phyloP scores from a whole-genome alignment of 1,140 invertebrate species.

The Pentalonia nigronervosa region DNA sequence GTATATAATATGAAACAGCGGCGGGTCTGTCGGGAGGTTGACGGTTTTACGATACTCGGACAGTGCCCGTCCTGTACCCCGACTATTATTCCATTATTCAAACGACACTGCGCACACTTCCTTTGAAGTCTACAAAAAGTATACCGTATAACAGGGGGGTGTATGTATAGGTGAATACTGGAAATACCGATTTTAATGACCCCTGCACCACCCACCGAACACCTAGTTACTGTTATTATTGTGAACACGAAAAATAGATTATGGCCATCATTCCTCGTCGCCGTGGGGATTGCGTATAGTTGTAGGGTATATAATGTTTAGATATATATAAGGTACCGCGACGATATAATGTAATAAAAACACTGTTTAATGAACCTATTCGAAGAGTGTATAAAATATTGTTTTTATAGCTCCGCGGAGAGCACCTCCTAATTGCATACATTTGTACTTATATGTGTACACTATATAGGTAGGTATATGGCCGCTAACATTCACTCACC shows the following conservation, averaged over 20 bases:
- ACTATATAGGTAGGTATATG: not conserved
- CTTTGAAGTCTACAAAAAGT: constrained; percentile 10
- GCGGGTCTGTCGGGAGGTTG: not conserved
- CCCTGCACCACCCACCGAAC: not conserved
- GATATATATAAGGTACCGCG: not conserved
- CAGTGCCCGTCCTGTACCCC: not conserved
- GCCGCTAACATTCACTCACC: not conserved
- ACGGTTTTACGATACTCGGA: constrained; percentile 1
- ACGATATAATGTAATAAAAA: constrained; percentile 8
- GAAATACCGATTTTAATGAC: constrained; percentile 26
- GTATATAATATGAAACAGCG: not conserved
- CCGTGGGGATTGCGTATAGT: not conserved
- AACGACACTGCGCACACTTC: constrained; percentile 19
- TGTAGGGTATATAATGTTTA: not conserved
- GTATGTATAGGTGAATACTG: not conserved
- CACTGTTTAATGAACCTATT: constrained; percentile 47
- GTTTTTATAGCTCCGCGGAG: not conserved
- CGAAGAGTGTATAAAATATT: constrained; percentile 28
- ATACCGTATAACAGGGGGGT: not conserved
- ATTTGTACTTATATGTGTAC: not conserved
- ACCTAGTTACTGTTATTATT: not conserved
- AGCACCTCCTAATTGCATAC: not conserved
- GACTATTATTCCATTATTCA: constrained; percentile 21
- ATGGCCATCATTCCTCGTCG: not conserved
- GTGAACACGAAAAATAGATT: constrained; percentile 49